phyloP scores from a whole-genome alignment of 1,140 invertebrate species.

The Scaptomyza montana region DNA sequence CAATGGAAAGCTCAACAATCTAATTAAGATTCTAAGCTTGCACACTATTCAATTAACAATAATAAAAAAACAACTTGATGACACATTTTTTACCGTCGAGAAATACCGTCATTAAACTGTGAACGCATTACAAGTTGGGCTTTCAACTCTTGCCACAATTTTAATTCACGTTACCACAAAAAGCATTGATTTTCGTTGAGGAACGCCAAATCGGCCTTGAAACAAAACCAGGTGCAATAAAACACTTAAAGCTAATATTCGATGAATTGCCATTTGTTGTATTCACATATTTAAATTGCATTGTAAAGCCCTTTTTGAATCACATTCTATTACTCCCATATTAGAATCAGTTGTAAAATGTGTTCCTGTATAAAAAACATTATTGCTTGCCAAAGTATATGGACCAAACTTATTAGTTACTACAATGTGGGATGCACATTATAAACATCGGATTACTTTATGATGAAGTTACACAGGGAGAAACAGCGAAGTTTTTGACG shows the following conservation, averaged over 20 bases:
- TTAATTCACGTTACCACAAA: conserved; percentile 23
- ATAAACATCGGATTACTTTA: no score
- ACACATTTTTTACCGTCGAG: conserved; percentile 4
- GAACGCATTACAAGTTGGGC: no score
- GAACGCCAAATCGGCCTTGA: neutral
- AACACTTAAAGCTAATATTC: neutral
- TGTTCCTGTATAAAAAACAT: no score
- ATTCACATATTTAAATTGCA: neutral
- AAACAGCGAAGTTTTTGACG: no score
- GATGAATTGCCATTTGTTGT: neutral
- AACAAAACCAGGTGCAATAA: conserved; percentile 20
- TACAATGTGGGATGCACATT: no score
- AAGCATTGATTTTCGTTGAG: conserved; percentile 48
- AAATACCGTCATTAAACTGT: neutral
- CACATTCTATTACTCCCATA: no score
- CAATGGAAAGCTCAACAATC: conserved; percentile 38
- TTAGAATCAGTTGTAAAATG: no score
- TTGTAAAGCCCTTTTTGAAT: conserved; percentile 13
- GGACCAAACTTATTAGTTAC: neutral
- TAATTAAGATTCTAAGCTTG: conserved; percentile 65
- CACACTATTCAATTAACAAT: conserved; percentile 22
- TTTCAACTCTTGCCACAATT: neutral
- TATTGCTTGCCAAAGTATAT: neutral
- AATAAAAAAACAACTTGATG: conserved; percentile 6
- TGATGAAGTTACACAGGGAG: no score